These are phyloP conservation scores for Drosophila vallismaia DNA, from an alignment of 2,888 invertebrate genomes.

Conservation along the genomic window DNA sequence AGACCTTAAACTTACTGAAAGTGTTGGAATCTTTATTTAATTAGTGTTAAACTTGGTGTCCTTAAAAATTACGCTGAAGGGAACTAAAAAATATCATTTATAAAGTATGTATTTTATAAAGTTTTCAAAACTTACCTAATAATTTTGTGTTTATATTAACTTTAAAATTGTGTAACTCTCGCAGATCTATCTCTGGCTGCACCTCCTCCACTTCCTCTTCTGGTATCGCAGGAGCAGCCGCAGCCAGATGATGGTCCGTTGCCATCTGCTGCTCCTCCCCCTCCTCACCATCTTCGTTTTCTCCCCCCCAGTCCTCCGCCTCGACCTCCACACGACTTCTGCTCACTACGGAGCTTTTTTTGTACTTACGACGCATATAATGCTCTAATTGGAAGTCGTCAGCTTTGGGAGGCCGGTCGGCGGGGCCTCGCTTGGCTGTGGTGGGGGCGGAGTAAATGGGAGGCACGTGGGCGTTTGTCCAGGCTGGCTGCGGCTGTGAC, in stretches of 20 bases:
- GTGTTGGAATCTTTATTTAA: too few relatives aligned
- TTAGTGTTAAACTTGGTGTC: conserved; percentile 5
- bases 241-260: neutral
- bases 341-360: conserved; percentile 23
- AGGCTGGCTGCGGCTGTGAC: neutral
- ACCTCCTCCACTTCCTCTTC: neutral
- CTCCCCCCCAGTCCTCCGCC: neutral
- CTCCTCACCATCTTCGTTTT: neutral
- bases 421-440: neutral
- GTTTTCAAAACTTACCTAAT: conserved; percentile 38
- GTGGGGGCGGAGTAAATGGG: neutral
- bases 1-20: too few relatives aligned
- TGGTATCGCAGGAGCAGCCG: neutral
- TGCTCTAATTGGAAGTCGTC: conserved; percentile 30
- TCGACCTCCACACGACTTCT: conserved; percentile 5
- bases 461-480: neutral
- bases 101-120: neutral
- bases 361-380: conserved; percentile 37
- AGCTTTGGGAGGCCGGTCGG: conserved; percentile 6
- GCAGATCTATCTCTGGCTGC: conserved; percentile 18
- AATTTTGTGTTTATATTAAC: conserved; percentile 30
- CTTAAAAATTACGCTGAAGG: conserved; percentile 35
- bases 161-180: conserved; percentile 44
- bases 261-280: neutral
- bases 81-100: conserved; percentile 17